These are phyloP conservation scores for Ciconia boyciana DNA, from an alignment of 2,113 vertebrate species.

Conservation along the genomic window DNA sequence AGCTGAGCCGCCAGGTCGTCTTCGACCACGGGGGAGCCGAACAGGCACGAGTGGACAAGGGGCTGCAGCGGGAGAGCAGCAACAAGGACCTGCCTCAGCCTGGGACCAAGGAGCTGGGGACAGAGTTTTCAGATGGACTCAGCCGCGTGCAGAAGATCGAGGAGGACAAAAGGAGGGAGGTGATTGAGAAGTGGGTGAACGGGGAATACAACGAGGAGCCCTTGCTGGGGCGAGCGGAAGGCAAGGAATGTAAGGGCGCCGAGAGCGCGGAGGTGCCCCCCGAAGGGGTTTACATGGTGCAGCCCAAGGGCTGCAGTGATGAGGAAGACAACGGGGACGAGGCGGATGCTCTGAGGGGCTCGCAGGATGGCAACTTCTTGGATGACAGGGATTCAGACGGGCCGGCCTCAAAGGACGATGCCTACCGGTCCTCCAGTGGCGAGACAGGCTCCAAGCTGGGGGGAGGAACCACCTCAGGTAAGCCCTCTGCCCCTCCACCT, in stretches of 20 bases:
- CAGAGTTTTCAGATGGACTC: slow-evolving; percentile 77
- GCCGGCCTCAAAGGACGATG: slow-evolving; percentile 76
- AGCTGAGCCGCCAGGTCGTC: slow-evolving; percentile 98
- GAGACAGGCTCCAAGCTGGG: slow-evolving; percentile 62
- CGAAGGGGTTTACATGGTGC: slow-evolving; percentile 97
- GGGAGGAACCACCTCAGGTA: slow-evolving; percentile 69
- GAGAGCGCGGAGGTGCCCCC: slow-evolving; percentile 84
- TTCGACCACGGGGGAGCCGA: slow-evolving; percentile 85
- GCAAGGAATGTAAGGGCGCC: slow-evolving; percentile 62
- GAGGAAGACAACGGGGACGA: slow-evolving; percentile 89
- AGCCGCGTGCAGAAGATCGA: slow-evolving; percentile 82
- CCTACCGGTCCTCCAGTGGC: slow-evolving; percentile 69
- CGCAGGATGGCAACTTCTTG: slow-evolving; percentile 76
- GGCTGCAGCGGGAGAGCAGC: slow-evolving; percentile 74
- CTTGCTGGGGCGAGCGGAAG: slow-evolving; percentile 53
- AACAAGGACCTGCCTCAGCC: slow-evolving; percentile 82
- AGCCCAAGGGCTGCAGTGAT: slow-evolving; percentile 95
- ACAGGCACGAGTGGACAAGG: slow-evolving; percentile 80
- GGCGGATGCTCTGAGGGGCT: slow-evolving; percentile 55
- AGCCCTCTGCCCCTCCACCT: not conserved
- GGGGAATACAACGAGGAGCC: slow-evolving; percentile 93
- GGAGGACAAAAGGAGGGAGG: slow-evolving; percentile 95
- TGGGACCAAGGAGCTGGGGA: slow-evolving; percentile 73
- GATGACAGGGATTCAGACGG: slow-evolving; percentile 84
- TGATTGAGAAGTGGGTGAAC: slow-evolving; percentile 99